Evolutionary conservation across 2,888 invertebrate genomes (phyloP), one percentile per base, ranked within the genome.

Genomic region (Ypsolopha scabrella): DNA sequence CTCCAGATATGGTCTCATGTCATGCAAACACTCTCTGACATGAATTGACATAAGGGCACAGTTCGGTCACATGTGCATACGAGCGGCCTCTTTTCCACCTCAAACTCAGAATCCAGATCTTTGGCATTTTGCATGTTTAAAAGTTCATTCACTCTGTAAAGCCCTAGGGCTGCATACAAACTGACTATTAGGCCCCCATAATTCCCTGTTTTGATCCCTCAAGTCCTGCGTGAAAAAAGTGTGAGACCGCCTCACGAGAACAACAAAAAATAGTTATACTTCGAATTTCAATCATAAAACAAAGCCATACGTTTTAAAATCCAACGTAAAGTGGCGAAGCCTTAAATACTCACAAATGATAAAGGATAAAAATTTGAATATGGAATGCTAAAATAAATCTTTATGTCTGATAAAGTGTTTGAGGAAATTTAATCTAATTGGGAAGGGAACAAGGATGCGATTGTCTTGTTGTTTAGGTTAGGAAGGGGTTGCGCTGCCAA

Each of bases 171-270:
- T 13, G 51, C 41, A 9, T 38, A 51, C 57, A 53, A 52, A 51
- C 53, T 54, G 50, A 53, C 56, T 53, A 58, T 59, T 58, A 59
- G 36, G 53, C 51, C 45, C 43, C 52, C 53, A 54, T 55, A 57
- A 60, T 58, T 58, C 48, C 47, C 51, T 48, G 44, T 39, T 59
- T 57, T 54, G 53, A 57, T 51, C 44, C 45, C 53, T 44, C 24
- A 52, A 47, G 47, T 54, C 52, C 55, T 54, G 45, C 53, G 53
- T 53, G 57, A 56, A 44, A 53, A 52, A 59, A 37, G 58, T 60
- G 60, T 57, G 59, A 59, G 60, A 59, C 60, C 59, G 60, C 59
- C 59, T 55, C 48, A 41, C 33, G 8, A 45, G 49, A 52, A 33
- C 14, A 36, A n/a, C 52, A 45, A 53, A 48, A 47, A 34, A 53